phyloP scores from a whole-genome alignment of 2,888 invertebrate species.

The Cylloceria caligata region DNA sequence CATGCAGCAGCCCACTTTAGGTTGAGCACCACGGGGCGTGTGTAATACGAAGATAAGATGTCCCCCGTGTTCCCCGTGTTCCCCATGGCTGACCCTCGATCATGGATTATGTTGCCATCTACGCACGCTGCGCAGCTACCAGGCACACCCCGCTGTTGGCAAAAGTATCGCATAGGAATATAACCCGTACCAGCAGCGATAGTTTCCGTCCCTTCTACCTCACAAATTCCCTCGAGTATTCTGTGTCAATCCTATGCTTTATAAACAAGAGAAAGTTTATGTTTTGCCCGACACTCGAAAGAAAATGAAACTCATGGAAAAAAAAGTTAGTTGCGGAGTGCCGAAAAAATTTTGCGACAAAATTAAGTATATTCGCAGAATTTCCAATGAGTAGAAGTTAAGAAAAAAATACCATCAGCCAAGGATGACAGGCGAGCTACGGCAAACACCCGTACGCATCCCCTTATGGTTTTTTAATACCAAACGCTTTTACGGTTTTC shows the following conservation, averaged over 20 bases:
- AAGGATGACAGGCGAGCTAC: slow-evolving; percentile 72
- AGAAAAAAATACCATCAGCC: slow-evolving; percentile 32
- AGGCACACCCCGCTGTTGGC: slow-evolving; percentile 71
- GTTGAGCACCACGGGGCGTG: slow-evolving; percentile 77
- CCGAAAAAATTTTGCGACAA: no score
- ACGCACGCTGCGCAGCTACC: slow-evolving; percentile 58
- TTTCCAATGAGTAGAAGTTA: neutral
- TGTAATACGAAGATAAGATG: slow-evolving; percentile 83
- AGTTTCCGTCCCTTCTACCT: neutral
- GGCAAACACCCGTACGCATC: slow-evolving; percentile 52
- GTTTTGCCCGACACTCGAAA: slow-evolving; percentile 1
- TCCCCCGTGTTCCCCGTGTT: slow-evolving; percentile 79
- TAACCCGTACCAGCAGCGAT: slow-evolving; percentile 64
- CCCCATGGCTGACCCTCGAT: slow-evolving; percentile 77
- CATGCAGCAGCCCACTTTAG: slow-evolving; percentile 50
- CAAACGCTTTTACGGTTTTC: slow-evolving; percentile 76
- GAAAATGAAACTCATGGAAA: neutral
- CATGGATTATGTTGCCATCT: slow-evolving; percentile 81
- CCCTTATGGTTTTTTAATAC: slow-evolving; percentile 80
- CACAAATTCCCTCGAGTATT: slow-evolving; percentile 24
- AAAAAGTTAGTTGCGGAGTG: neutral
- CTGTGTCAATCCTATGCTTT: slow-evolving; percentile 15
- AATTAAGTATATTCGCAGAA: no score
- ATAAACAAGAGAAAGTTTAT: slow-evolving; percentile 16
- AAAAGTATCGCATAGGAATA: slow-evolving; percentile 77